Conservation (phyloP, 2,888 invertebrate species). For the Apoderus coryli region DNA sequence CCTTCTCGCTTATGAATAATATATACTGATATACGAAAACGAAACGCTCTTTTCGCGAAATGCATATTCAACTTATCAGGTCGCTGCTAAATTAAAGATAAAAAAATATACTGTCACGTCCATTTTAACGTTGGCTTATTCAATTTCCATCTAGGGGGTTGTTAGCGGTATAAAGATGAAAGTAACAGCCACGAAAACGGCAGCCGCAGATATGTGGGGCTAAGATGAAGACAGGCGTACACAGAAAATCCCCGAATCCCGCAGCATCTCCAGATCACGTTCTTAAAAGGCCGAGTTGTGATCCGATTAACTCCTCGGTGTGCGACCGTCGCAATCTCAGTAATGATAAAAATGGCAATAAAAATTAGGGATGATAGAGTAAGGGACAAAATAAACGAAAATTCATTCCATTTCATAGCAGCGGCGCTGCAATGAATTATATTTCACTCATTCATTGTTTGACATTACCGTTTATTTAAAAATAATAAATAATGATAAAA, state of each 20-base stretch:
- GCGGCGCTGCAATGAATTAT: no score
- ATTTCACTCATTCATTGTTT: no score
- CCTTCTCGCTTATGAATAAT: slow-evolving; percentile 32
- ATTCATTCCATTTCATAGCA: no score
- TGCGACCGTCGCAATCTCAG: slow-evolving; percentile 33
- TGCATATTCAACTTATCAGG: slow-evolving; percentile 34
- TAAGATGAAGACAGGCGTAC: slow-evolving; percentile 28
- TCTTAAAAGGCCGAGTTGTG: slow-evolving; percentile 32
- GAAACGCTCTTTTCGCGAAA: slow-evolving; percentile 29
- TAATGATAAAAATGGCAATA: slow-evolving; percentile 36
- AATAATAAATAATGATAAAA: no score
- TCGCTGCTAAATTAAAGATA: slow-evolving; percentile 34
- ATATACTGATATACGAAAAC: slow-evolving; percentile 33
- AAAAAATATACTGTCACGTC: slow-evolving; percentile 34
- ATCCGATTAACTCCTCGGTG: slow-evolving; percentile 33
- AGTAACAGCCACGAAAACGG: no score
- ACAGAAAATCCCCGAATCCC: slow-evolving; percentile 29
- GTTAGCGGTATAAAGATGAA: no score
- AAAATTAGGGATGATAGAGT: slow-evolving; percentile 34
- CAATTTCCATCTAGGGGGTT: slow-evolving; percentile 29
- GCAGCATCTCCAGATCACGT: slow-evolving; percentile 32
- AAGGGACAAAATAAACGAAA: slow-evolving; percentile 19
- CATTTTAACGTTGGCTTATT: slow-evolving; percentile 33
- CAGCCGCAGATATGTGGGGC: no score
- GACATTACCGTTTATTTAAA: no score